Evolutionary conservation across 1,140 invertebrate genomes (phyloP), one percentile per base, ranked within the genome.

Genomic region (Elymnias hypermnestra): DNA sequence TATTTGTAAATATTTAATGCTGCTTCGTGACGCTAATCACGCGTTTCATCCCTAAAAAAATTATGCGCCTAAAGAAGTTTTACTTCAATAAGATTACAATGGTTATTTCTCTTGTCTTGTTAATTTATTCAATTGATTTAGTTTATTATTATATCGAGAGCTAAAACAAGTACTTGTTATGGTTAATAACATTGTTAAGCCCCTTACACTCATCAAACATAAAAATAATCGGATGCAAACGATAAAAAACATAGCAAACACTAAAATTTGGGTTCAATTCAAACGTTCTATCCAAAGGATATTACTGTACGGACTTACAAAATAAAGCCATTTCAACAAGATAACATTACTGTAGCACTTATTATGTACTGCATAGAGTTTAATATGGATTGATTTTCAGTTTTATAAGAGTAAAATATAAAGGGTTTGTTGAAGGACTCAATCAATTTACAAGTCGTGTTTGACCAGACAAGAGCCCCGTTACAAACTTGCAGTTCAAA

Each of bases 381-480:
- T 5, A 60, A 57, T 46, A 29, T 70, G n/a, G 40, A 5, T 4
- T 38, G 15, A 12, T 8, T 5, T 39, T 14, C 25, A 10, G 5
- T 36, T 38, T 29, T 14, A 5, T 7, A 42, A 19, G 10, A 10
- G 23, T 21, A 43, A 39, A 15, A 49, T 52, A 54, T 38, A 26
- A 41, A 55, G 41, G 64, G 63, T 54, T 50, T 51, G 57, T 48
- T 55, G 58, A 28, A 44, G 43, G 59, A 70, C 62, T 72, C 67
- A 71, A 75, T 81, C 73, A 74, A 74, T 77, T 72, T 67, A 70
- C 70, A 65, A 71, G 73, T 71, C 63, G 47, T 81, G 68, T 77
- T 76, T 81, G 74, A 69, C 62, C 70, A 66, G 57, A 47, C 53
- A 61, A 73, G 75, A 56, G 53, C 58, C 58, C 67, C 14, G 26